Evolutionary conservation across 2,888 invertebrate species (phyloP), one percentile per base, ranked within the genome.

Genomic region (Polyommatus iphigenia): DNA sequence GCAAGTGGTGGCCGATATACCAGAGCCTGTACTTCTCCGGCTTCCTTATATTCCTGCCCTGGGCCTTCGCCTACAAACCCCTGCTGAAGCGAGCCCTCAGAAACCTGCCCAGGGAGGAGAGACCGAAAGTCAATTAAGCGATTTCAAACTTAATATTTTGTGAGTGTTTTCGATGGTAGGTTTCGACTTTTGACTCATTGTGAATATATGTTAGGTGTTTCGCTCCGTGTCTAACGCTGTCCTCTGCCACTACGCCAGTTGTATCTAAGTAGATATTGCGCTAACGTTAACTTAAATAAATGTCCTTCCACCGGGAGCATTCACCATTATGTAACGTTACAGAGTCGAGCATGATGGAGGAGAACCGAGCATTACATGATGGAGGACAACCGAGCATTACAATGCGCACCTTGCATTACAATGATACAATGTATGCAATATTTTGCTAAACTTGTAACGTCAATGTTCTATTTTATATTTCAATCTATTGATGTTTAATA

Each of bases 1-100:
- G 95, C 0, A 96, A 95, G 81, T 98, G 97, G 95, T 95, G 95
- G 89, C 87, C 86, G 0, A 95, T 97, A 0, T 97, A 96, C 83
- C 83, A 87, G 0, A 95, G 95, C 62, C 90, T 97, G 3, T 96
- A 96, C 85, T 97, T 96, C 85, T 95, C 96, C 36, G 97, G 97
- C 0, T 96, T 96, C 77, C 77, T 97, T 10, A 83, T 97, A 20
- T 96, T 97, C 85, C 83, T 96, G 29, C 90, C 95, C 0, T 98
- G 97, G 95, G 94, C 95, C 0, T 84, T 96, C 24, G 83, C 95
- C 13, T 95, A 95, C 82, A 94, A 94, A 78, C 95, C 95, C 0
- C 76, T 93, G 0, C 73, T 93, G 18, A 80, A 83, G 77, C 80
- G 78, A 59, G 78, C 76, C 5, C 46, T 86, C 5, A 85, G 82